Percentiles rank a stretch among this genome's conserved stretches.
These are phyloP conservation scores for Nannoperca obscura DNA, from an alignment of 2,797 vertebrate genomes.

Conservation along the genomic window DNA sequence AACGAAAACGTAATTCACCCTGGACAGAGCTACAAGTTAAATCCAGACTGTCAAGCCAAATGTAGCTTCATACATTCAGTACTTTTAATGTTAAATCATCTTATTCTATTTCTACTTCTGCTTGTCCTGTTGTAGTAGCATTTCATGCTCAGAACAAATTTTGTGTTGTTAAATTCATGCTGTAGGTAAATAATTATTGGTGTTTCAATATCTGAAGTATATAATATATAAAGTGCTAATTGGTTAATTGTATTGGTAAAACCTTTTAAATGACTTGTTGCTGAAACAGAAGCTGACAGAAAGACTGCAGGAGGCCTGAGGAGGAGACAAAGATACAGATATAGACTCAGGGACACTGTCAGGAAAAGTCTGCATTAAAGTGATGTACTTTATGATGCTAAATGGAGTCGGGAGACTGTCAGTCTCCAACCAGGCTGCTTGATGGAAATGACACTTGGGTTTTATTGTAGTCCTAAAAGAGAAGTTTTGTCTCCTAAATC, in stretches of 20 bases:
- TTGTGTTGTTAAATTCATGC: background rate
- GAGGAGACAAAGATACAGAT: slow-evolving; percentile 30
- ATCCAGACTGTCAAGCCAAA: background rate
- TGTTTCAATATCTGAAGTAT: too few species aligned
- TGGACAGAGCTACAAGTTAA: background rate
- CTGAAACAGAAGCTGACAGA: too few species aligned
- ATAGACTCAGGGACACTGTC: slow-evolving; percentile 47
- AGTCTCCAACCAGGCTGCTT: slow-evolving; percentile 54
- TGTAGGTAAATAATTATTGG: slow-evolving; percentile 1
- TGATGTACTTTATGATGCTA: slow-evolving; percentile 66
- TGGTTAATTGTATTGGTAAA: slow-evolving; percentile 31
- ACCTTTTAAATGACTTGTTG: slow-evolving; percentile 18
- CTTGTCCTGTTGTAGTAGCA: background rate
- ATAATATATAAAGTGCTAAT: slow-evolving; percentile 25
- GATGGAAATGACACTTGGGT: slow-evolving; percentile 66
- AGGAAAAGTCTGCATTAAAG: slow-evolving; percentile 56
- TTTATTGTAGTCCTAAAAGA: slow-evolving; percentile 71
- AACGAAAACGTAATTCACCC: background rate
- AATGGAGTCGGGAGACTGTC: slow-evolving; percentile 64
- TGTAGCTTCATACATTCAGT: background rate
- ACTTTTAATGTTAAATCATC: background rate
- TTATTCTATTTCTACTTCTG: background rate
- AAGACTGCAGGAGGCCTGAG: slow-evolving; percentile 10
- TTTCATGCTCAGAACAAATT: background rate
- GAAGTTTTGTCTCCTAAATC: slow-evolving; percentile 71